Evolutionary conservation across 2,888 invertebrate genomes (phyloP), one percentile per base, ranked within the genome.

Genomic region (Lamproptera curius): DNA sequence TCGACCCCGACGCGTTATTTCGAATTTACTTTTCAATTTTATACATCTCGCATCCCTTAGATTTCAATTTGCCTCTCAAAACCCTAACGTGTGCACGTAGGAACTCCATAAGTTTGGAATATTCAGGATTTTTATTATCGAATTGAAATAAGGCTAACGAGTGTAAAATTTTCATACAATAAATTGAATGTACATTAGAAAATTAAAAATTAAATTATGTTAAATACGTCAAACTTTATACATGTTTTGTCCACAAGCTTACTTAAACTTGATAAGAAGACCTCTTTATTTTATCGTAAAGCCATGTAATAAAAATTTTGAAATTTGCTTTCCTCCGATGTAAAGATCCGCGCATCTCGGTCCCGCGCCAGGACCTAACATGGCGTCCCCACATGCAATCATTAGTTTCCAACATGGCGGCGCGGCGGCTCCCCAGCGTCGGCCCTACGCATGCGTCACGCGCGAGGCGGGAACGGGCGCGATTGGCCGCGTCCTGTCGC

Each of bases 401-500:
- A 44, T 49, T 40, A 49, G 42, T 40, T 43, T 46, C 33, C 46
- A 51, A 54, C 36, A 54, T 54, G 51, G 54, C 51, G 49, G 49
- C 42, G 3, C 20, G 4, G 3, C 20, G 28, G 28, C 28, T 17
- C 28, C 17, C 47, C 42, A 20, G 37, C 46, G 36, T 16, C 42
- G 47, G 23, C 42, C 28, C 41, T 41, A 39, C 49, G 48, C 45
- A 55, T 55, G 58, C 57, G 58, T 58, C 57, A 55, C 58, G 58
- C 60, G 60, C 64, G 62, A 57, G 63, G 70, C 73, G 76, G 77
- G 77, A 75, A 70, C 66, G 57, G 58, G 58, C 65, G 66, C 72
- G 74, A 80, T 80, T 80, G 79, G 79, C 56, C 65, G 69, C 77
- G 73, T 80, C 80, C 80, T 76, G 76, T 67, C 65, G 68, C 76